phyloP scores from a whole-genome alignment of 37 sponge, comb jelly and placozoan genomes.

The Agelas oroides region DNA sequence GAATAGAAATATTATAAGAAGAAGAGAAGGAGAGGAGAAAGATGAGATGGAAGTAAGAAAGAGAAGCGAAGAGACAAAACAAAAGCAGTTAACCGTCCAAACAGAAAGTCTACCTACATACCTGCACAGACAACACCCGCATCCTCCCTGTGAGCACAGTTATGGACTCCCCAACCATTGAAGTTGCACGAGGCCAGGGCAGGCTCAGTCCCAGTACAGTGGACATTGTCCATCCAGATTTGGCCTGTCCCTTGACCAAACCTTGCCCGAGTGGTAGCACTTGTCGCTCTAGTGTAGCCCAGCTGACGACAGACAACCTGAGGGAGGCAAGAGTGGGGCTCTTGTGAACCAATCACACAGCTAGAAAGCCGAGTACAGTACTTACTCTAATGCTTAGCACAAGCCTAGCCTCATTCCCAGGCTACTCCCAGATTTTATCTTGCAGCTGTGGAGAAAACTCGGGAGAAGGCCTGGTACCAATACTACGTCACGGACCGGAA shows the following conservation, averaged over 20 bases:
- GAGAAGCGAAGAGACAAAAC: too few species aligned
- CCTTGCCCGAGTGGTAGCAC: not conserved
- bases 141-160: constrained; percentile 46
- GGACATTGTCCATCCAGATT: constrained; percentile 69
- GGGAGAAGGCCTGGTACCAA: too few species aligned
- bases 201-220: constrained; percentile 61
- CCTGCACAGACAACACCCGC: constrained; percentile 58
- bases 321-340: not conserved
- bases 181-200: constrained; percentile 39
- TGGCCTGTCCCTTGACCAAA: constrained; percentile 41
- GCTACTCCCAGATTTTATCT: too few species aligned
- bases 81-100: too few species aligned
- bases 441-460: too few species aligned
- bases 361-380: not conserved
- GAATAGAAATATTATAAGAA: constrained; percentile 21
- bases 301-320: constrained; percentile 74
- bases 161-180: constrained; percentile 54
- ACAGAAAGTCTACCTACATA: constrained; percentile 46
- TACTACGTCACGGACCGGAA: too few species aligned
- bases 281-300: constrained; percentile 47
- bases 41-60: constrained; percentile 3
- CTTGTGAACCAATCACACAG: constrained; percentile 29
- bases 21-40: too few species aligned
- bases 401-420: too few species aligned
- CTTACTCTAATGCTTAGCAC: too few species aligned